These are phyloP conservation scores for Hyposoter didymator DNA, from an alignment of 2,888 invertebrate species.

Conservation along the genomic window DNA sequence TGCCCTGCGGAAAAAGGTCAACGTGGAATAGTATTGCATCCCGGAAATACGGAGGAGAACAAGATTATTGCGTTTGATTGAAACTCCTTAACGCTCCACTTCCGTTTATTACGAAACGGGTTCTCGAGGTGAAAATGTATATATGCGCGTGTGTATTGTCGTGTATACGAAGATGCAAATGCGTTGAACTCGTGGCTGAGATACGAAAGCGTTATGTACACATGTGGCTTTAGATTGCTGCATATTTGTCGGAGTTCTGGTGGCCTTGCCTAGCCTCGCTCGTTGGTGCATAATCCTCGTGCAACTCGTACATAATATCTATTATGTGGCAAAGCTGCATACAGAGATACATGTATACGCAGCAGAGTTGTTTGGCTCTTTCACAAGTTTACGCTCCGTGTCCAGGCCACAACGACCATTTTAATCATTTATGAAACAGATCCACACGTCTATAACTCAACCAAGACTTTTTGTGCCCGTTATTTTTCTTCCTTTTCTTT, in stretches of 20 bases:
- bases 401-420: slow-evolving; percentile 46
- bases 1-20: not conserved
- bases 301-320: slow-evolving; percentile 61
- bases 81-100: slow-evolving; percentile 55
- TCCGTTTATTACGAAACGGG: slow-evolving; percentile 60
- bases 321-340: slow-evolving; percentile 46
- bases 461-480: not conserved
- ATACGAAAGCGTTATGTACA: not conserved
- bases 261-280: slow-evolving; percentile 66
- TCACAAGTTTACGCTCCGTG: slow-evolving; percentile 54
- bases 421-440: slow-evolving; percentile 32
- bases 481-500: not conserved
- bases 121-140: slow-evolving; percentile 34
- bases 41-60: slow-evolving; percentile 32
- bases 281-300: slow-evolving; percentile 63
- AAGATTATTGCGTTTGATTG: slow-evolving; percentile 40
- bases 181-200: not conserved
- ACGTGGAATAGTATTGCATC: slow-evolving; percentile 33
- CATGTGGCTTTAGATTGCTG: slow-evolving; percentile 2
- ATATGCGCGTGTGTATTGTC: not conserved
- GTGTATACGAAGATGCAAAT: slow-evolving; percentile 3
- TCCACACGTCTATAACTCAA: not conserved
- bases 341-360: not conserved
- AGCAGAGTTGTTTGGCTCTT: slow-evolving; percentile 24
- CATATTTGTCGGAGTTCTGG: slow-evolving; percentile 47